These are phyloP conservation scores for Drosophila yooni DNA, from an alignment of 2,888 invertebrate species.

Conservation along the genomic window DNA sequence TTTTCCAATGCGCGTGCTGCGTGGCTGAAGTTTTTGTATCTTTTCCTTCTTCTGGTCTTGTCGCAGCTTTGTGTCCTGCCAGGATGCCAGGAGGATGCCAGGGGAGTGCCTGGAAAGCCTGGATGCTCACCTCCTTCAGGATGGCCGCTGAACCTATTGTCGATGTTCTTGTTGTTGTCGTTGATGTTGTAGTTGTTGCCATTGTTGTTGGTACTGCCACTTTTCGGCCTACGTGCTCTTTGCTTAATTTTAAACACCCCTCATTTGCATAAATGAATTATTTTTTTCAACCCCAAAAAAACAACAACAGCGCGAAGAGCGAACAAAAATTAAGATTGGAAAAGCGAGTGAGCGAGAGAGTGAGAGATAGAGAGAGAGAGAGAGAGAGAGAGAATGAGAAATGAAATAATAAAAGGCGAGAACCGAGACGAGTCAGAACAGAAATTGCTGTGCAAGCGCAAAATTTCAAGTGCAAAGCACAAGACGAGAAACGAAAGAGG, in stretches of 20 bases:
- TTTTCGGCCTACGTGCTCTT: slow-evolving; percentile 79
- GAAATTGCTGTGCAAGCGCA: slow-evolving; percentile 75
- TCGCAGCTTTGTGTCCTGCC: slow-evolving; percentile 23
- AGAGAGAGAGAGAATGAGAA: slow-evolving; percentile 57
- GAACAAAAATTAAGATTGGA: slow-evolving; percentile 76
- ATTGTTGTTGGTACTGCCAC: slow-evolving; percentile 56
- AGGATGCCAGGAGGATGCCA: slow-evolving; percentile 9
- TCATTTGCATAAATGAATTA: slow-evolving; percentile 83
- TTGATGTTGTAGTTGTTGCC: slow-evolving; percentile 15
- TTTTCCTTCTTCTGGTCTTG: slow-evolving; percentile 8
- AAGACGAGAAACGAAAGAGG: slow-evolving; percentile 13
- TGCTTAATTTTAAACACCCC: slow-evolving; percentile 81
- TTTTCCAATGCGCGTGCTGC: slow-evolving; percentile 70
- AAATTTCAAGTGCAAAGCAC: slow-evolving; percentile 70
- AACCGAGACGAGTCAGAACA: slow-evolving; percentile 19
- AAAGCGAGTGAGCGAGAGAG: slow-evolving; percentile 13
- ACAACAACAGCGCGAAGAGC: slow-evolving; percentile 31
- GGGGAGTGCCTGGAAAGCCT: slow-evolving; percentile 7
- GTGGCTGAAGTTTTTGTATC: slow-evolving; percentile 10
- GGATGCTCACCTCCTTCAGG: slow-evolving; percentile 68
- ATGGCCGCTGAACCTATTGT: slow-evolving; percentile 56
- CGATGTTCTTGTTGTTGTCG: slow-evolving; percentile 15
- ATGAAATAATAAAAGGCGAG: slow-evolving; percentile 59
- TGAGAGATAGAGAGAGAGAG: slow-evolving; percentile 6
- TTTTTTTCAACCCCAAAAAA: slow-evolving; percentile 81